Evolutionary conservation across 2,797 vertebrate genomes (phyloP).

Genomic region (Anas capensis): DNA sequence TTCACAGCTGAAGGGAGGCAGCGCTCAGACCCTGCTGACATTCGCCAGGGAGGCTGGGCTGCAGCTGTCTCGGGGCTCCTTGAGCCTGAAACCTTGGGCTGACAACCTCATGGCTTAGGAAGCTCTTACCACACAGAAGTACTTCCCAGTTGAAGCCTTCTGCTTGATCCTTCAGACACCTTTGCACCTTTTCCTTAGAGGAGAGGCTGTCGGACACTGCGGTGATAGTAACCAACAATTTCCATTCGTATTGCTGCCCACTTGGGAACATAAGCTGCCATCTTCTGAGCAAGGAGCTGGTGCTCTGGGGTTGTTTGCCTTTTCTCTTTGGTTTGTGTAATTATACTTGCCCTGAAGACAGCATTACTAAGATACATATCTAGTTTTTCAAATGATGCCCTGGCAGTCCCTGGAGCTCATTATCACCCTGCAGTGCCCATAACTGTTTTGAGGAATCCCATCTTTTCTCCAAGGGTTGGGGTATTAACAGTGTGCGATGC

Average conservation of each 20-base stretch:
- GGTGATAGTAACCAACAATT: not conserved
- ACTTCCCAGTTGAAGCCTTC: not conserved
- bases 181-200: not conserved
- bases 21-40: not conserved
- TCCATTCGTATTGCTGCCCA: not conserved
- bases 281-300: not conserved
- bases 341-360: slow-evolving; percentile 13
- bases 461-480: not conserved
- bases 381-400: not conserved
- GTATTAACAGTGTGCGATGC: not conserved
- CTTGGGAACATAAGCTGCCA: not conserved
- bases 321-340: slow-evolving; percentile 6
- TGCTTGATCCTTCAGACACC: not conserved
- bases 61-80: not conserved
- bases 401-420: not conserved
- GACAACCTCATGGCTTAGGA: not conserved
- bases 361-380: not conserved
- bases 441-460: not conserved
- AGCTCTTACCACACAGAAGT: not conserved
- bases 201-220: not conserved
- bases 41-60: not conserved
- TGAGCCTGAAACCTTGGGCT: not conserved
- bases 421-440: not conserved
- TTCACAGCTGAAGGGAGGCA: not conserved
- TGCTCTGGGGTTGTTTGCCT: not conserved